Evolutionary conservation across 53 echinoderm and acorn worm genomes (phyloP), one percentile per base, ranked within the genome.

Genomic region (Pentamera pediparva): DNA sequence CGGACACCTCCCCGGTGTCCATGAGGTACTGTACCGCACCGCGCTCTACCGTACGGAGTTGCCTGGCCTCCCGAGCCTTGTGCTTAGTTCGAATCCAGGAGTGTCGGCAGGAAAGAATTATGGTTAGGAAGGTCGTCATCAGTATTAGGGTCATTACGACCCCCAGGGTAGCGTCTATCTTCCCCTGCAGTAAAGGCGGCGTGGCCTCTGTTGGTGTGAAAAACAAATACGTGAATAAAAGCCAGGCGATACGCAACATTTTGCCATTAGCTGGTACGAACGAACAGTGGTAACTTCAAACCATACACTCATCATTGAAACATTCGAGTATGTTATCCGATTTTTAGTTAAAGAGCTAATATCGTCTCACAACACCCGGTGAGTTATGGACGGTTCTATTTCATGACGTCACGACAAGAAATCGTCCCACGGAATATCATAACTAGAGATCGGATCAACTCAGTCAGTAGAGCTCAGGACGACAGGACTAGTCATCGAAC

Each of bases 11-110:
- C 17, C 69, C 87, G 40, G 57, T 87, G 62, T 92, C 92, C 92
- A 92, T 92, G 75, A 92, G 78, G 43, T 82, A 79, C 73, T 87
- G 87, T 19, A 92, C 92, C 3, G 87, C 85, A 37, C 82, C 84
- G 26, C 87, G 80, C 25, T 87, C 79, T 38, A 62, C 71, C 56
- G 62, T 84, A 26, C 87, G 75, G 12, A 83, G 69, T 32, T 55
- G 76, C 26, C 87, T 78, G 82, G 87, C 87, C 61, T 76, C 75
- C 30, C 76, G 78, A 69, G 92, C 92, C 50, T 87, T 87, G 37
- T 87, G 85, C 3, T 81, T 75, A 36, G 87, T 87, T 55, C 92
- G 82, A 29, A 92, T 63, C 72, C 92, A 92, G 32, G 92, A 92
- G 61, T 92, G 92, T 32, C 92, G 69, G 62, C 88, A 92, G 13